Evolutionary conservation across 2,113 vertebrate genomes (phyloP).

Genomic region (Scalopus aquaticus): DNA sequence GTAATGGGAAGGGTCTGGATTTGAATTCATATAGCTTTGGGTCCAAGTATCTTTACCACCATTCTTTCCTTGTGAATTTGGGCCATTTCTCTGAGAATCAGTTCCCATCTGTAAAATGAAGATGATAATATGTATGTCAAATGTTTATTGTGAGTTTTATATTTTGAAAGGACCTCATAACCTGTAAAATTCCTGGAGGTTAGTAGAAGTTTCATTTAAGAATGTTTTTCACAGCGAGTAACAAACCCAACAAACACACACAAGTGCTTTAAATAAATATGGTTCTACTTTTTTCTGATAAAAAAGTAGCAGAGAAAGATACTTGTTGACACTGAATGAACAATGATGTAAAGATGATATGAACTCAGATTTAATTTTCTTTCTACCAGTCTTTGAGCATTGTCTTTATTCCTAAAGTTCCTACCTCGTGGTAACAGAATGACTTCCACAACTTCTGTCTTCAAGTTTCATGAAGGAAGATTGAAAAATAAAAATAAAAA

Average conservation of each 20-base stretch:
- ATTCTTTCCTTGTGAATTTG: background rate
- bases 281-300: background rate
- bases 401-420: background rate
- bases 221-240: background rate
- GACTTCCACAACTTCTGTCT: background rate
- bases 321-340: background rate
- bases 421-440: background rate
- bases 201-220: background rate
- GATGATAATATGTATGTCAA: background rate
- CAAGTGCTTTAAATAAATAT: background rate
- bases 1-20: background rate
- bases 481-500: background rate
- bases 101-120: slow-evolving; percentile 18
- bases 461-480: slow-evolving; percentile 21
- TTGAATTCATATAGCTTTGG: background rate
- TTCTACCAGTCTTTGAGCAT: background rate
- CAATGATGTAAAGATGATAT: background rate
- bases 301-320: background rate
- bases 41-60: background rate
- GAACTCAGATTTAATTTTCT: background rate
- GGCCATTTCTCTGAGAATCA: background rate
- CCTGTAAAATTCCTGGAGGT: background rate
- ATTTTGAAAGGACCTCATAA: background rate
- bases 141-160: background rate
- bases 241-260: background rate